A percentile compares a stretch with the other conserved stretches of the same genome.
These are phyloP conservation scores for Enteromius anoplus DNA, from an alignment of 2,797 vertebrate species.

Conservation along the genomic window DNA sequence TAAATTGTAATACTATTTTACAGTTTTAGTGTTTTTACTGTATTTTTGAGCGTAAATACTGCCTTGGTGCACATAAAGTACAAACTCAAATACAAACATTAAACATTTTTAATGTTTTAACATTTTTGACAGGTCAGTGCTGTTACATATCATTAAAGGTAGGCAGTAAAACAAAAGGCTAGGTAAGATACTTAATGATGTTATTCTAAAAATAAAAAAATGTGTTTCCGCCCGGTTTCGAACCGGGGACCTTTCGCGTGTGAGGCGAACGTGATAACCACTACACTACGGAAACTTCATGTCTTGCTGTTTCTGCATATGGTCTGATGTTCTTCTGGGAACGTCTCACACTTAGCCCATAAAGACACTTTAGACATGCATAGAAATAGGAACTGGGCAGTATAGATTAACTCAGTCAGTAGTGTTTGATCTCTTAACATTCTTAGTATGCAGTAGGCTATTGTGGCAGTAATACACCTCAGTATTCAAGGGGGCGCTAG, in stretches of 20 bases:
- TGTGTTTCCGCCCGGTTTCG: not conserved
- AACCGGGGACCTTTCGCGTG: conserved; percentile 8
- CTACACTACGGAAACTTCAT: conserved; percentile 40
- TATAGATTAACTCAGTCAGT: not conserved
- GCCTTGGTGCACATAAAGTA: no score
- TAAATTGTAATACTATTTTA: not conserved
- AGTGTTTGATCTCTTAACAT: not conserved
- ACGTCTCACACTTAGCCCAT: no score
- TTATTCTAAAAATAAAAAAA: not conserved
- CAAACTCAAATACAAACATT: no score
- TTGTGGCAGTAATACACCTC: not conserved
- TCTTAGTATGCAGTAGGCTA: not conserved
- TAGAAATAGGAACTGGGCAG: not conserved
- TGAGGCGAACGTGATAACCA: conserved; percentile 19
- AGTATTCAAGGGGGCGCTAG: not conserved
- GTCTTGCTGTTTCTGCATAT: rapidly evolving
- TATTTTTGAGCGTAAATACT: no score
- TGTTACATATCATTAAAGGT: no score
- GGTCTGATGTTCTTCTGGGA: not conserved
- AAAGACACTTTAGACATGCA: not conserved
- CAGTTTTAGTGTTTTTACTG: no score
- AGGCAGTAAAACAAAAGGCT: no score
- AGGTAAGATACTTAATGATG: no score
- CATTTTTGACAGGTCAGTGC: no score
- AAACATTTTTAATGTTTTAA: no score